A percentile compares a stretch with the other conserved stretches of the same genome.
phyloP scores from a whole-genome alignment of 2,797 vertebrate genomes.

The Micropoecilia bifurca region DNA sequence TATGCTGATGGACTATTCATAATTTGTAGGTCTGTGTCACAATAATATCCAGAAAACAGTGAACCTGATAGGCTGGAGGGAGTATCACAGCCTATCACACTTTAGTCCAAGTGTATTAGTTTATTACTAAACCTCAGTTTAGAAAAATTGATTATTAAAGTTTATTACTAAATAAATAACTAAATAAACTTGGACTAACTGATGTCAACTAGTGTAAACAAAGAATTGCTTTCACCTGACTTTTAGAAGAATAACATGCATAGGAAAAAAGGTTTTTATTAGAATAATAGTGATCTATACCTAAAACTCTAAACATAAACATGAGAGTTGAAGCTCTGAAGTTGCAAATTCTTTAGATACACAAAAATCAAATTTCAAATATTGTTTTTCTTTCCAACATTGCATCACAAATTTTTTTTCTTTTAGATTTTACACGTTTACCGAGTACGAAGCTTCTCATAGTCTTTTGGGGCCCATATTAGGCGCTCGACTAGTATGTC shows the following conservation, averaged over 20 bases:
- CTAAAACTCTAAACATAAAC: neutral
- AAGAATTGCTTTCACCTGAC: neutral
- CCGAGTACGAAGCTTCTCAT: slow-evolving; percentile 17
- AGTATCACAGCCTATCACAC: too few relatives aligned
- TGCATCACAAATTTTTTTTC: too few relatives aligned
- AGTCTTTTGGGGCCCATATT: slow-evolving; percentile 75
- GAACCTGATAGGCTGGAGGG: too few relatives aligned
- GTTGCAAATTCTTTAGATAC: neutral
- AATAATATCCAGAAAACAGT: neutral
- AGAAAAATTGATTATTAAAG: too few relatives aligned
- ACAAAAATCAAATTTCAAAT: neutral
- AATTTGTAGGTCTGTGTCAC: too few relatives aligned
- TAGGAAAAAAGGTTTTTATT: neutral
- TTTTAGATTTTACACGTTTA: neutral
- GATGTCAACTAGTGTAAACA: neutral
- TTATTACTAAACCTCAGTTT: too few relatives aligned
- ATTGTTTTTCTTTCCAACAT: neutral
- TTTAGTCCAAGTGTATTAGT: too few relatives aligned
- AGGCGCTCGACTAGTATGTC: slow-evolving; percentile 64
- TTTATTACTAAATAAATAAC: too few relatives aligned
- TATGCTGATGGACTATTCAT: too few relatives aligned
- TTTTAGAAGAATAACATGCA: neutral
- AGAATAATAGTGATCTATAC: neutral
- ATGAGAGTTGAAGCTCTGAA: neutral
- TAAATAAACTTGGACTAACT: too few relatives aligned